Evolutionary conservation across 2,113 vertebrate species (phyloP).

Genomic region (Ellobius talpinus): DNA sequence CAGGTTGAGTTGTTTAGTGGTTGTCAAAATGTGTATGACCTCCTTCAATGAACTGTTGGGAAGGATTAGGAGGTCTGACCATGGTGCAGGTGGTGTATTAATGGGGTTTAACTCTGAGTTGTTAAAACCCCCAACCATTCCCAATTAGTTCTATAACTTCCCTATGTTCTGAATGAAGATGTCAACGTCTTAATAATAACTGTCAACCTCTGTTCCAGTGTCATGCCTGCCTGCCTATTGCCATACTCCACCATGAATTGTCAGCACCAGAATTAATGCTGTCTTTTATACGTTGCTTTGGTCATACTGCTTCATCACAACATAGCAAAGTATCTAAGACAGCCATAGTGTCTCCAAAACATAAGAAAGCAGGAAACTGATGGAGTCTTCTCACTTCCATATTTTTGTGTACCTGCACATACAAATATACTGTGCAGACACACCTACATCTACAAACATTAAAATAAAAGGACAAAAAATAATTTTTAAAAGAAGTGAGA

Average conservation of each 20-base stretch:
- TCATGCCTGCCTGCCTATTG: not conserved
- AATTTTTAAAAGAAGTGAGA: no score
- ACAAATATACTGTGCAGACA: no score
- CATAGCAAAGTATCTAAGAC: not conserved
- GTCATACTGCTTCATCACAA: not conserved
- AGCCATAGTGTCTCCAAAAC: not conserved
- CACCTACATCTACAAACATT: no score
- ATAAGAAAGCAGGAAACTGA: not conserved
- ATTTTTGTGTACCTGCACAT: no score
- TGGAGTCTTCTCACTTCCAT: not conserved
- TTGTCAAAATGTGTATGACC: not conserved
- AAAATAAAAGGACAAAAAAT: no score
- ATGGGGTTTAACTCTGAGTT: not conserved
- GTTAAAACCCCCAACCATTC: not conserved
- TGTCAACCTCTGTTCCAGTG: no score
- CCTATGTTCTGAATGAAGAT: not conserved
- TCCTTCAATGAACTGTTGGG: not conserved
- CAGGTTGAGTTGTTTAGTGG: not conserved
- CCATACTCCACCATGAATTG: not conserved
- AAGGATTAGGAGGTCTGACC: not conserved
- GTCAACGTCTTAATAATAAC: not conserved
- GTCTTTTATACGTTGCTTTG: not conserved
- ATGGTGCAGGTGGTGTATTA: not conserved
- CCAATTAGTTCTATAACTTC: not conserved
- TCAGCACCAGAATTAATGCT: not conserved